Conservation (phyloP, 2,888 invertebrate genomes). For the Nephrotoma appendiculata region DNA sequence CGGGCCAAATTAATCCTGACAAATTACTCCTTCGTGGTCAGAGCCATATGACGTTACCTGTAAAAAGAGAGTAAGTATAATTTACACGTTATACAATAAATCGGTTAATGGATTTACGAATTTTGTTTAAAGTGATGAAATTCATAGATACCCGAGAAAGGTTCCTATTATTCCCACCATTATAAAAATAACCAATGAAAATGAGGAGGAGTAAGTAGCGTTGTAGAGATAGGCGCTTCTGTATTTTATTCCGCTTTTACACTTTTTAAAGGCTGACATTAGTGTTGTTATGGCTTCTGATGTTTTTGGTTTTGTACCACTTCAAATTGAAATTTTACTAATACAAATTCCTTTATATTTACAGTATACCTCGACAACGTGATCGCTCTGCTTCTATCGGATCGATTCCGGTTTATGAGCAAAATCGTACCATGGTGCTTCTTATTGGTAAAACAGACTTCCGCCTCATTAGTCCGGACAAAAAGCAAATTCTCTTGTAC, state of each 20-base stretch:
- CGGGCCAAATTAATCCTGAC: neutral
- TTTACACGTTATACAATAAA: neutral
- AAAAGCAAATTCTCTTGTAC: slow-evolving; percentile 77
- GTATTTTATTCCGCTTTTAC: neutral
- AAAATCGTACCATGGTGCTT: slow-evolving; percentile 88
- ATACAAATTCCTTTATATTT: neutral
- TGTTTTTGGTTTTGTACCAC: neutral
- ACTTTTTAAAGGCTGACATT: neutral
- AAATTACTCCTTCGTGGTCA: slow-evolving; percentile 23
- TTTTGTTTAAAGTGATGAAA: neutral
- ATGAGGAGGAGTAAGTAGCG: neutral
- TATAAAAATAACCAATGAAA: neutral
- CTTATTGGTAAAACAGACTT: slow-evolving; percentile 76
- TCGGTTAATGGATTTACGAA: neutral
- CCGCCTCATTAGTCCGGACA: slow-evolving; percentile 81
- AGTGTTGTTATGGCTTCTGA: neutral
- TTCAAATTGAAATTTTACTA: neutral
- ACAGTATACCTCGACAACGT: slow-evolving; percentile 21
- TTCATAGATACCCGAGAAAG: neutral
- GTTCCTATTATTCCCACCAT: neutral
- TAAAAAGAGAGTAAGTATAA: slow-evolving; percentile 27
- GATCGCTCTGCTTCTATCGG: slow-evolving; percentile 49
- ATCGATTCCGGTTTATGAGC: slow-evolving; percentile 46
- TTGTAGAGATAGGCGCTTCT: neutral
- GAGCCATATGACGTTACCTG: slow-evolving; percentile 25